phyloP scores from a whole-genome alignment of 35 echinoderm and acorn worm genomes.

The Ptychodera flava region DNA sequence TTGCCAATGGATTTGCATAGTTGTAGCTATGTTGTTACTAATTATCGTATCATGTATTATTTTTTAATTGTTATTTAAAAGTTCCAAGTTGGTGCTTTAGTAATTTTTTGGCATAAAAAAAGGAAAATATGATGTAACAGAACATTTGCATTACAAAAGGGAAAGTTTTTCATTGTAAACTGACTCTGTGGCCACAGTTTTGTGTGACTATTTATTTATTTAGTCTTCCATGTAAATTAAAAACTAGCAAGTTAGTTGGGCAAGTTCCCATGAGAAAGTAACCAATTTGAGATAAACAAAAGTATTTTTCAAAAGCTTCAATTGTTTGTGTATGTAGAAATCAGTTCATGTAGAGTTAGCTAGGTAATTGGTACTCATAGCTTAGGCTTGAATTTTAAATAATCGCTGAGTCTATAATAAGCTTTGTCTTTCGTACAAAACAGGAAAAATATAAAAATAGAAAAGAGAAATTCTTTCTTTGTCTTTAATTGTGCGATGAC shows the following conservation, averaged over 20 bases:
- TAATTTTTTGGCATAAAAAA: background rate
- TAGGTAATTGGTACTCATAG: background rate
- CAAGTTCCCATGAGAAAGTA: background rate
- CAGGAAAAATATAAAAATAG: too few relatives aligned
- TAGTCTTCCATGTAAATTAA: background rate
- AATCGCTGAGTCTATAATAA: too few relatives aligned
- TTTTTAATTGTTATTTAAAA: background rate
- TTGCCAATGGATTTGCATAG: too few relatives aligned
- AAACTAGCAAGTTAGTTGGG: background rate
- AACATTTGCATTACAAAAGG: background rate
- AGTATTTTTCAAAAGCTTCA: background rate
- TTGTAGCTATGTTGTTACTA: too few relatives aligned
- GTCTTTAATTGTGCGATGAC: too few relatives aligned
- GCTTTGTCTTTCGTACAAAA: too few relatives aligned
- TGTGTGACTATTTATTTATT: slow-evolving; percentile 3
- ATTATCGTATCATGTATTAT: background rate
- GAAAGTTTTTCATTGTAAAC: background rate
- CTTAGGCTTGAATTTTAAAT: background rate
- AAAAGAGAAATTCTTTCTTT: too few relatives aligned
- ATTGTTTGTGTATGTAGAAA: too few relatives aligned
- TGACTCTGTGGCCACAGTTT: background rate
- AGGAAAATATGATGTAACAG: background rate
- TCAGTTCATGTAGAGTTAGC: background rate
- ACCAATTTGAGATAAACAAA: too few relatives aligned
- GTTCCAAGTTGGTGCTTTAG: background rate